Evolutionary conservation across 2,113 vertebrate species (phyloP).

Genomic region (Urocynchramus pylzowi): DNA sequence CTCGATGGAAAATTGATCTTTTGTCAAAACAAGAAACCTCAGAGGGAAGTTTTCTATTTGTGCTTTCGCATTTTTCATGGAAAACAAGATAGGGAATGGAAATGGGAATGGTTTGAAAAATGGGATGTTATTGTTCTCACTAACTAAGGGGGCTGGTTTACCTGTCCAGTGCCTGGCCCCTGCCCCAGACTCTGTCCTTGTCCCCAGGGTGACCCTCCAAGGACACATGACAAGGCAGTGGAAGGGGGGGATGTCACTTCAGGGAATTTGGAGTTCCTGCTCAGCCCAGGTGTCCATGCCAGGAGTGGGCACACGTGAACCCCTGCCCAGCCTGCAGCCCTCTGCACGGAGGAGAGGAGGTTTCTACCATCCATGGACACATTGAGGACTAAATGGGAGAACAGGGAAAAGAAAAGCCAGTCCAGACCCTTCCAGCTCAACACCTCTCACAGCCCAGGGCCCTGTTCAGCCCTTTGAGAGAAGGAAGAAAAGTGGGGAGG

Average conservation of each 20-base stretch:
- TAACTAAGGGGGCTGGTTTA: neutral
- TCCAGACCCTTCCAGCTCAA: neutral
- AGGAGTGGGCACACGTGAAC: neutral
- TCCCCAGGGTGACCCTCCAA: neutral
- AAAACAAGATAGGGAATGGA: neutral
- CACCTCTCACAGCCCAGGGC: neutral
- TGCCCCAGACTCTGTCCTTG: neutral
- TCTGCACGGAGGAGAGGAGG: neutral
- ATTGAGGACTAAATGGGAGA: neutral
- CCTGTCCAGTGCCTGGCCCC: neutral
- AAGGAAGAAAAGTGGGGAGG: neutral
- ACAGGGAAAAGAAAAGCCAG: neutral
- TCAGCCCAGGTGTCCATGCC: fast-evolving
- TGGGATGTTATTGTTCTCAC: neutral
- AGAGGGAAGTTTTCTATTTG: neutral
- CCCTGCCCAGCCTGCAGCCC: neutral
- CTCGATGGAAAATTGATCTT: neutral
- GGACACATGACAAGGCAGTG: neutral
- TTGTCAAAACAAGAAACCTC: constrained; percentile 11
- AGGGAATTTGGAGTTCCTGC: neutral
- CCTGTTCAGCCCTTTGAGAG: neutral
- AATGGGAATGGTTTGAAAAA: neutral
- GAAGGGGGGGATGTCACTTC: neutral
- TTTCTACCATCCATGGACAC: neutral
- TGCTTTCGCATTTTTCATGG: neutral